Evolutionary conservation across 1,140 invertebrate genomes (phyloP).

Genomic region (Sminthurinus signatus): DNA sequence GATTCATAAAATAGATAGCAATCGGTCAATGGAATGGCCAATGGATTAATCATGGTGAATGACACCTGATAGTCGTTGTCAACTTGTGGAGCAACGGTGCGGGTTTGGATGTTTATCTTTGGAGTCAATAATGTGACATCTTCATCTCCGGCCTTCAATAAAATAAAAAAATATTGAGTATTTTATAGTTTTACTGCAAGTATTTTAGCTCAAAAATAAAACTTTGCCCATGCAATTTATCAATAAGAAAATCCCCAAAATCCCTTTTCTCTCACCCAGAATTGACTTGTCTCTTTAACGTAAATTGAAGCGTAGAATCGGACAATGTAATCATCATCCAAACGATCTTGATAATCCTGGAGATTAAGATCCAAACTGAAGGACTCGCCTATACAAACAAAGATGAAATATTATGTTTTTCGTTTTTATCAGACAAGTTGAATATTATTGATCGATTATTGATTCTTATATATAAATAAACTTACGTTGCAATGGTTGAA

Average conservation of each 20-base stretch:
- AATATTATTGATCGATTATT: conserved; percentile 1
- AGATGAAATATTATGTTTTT: not conserved
- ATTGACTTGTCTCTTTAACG: conserved; percentile 45
- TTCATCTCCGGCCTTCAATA: conserved; percentile 42
- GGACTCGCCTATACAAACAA: conserved; percentile 28
- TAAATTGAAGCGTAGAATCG: conserved; percentile 44
- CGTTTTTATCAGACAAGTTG: not conserved
- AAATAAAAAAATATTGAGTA: not conserved
- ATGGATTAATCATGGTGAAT: conserved; percentile 47
- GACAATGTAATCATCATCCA: conserved; percentile 46
- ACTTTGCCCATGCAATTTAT: too few species aligned
- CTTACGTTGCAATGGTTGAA: conserved; percentile 21
- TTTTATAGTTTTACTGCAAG: too few species aligned
- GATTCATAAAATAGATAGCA: conserved; percentile 47
- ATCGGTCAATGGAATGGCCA: conserved; percentile 44
- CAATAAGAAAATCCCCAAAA: too few species aligned
- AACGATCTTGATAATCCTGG: conserved; percentile 44
- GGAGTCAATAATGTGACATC: conserved; percentile 45
- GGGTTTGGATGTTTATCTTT: conserved; percentile 41
- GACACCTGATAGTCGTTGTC: conserved; percentile 43
- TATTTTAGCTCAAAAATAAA: too few species aligned
- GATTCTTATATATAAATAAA: not conserved
- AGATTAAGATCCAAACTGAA: conserved; percentile 36
- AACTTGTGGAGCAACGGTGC: conserved; percentile 37
- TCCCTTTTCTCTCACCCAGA: conserved; percentile 39